These are phyloP conservation scores for Phrynosoma blainvillii DNA, from an alignment of 2,113 vertebrate genomes.

Conservation along the genomic window DNA sequence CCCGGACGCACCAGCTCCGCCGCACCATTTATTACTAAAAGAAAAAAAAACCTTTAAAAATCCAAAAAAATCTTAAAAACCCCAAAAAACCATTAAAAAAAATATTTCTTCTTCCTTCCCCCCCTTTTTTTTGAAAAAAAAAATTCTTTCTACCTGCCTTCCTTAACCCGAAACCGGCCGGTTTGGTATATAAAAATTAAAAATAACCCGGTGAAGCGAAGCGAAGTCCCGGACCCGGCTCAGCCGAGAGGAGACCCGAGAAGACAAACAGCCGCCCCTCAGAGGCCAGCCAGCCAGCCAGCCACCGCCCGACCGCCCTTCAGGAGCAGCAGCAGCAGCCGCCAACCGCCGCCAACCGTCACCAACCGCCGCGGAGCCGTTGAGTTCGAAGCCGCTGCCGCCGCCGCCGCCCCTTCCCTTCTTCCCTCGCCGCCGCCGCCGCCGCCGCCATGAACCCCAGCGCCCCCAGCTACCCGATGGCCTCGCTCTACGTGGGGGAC, in stretches of 20 bases:
- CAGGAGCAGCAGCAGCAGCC: background rate
- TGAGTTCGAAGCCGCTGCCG: constrained; percentile 50
- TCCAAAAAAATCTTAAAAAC: constrained; percentile 61
- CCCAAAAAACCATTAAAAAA: constrained; percentile 53
- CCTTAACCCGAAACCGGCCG: constrained; percentile 60
- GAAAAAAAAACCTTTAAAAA: constrained; percentile 60
- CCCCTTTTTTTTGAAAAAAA: background rate
- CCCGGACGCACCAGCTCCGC: constrained; percentile 63
- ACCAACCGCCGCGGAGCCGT: constrained; percentile 48
- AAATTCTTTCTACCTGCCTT: too few species aligned
- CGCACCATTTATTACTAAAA: constrained; percentile 68
- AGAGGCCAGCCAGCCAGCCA: too few species aligned
- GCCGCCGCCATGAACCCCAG: constrained; percentile 66
- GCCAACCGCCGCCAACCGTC: constrained; percentile 54
- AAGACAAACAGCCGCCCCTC: background rate
- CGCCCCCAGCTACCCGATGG: constrained; percentile 54
- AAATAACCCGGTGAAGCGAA: constrained; percentile 71
- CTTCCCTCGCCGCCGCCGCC: constrained; percentile 44
- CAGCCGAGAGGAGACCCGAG: constrained; percentile 62
- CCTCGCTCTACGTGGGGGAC: constrained; percentile 91
- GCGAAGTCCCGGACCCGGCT: constrained; percentile 66
- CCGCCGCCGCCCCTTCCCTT: constrained; percentile 30
- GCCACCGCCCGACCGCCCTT: too few species aligned
- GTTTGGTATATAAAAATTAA: constrained; percentile 47
- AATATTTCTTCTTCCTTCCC: background rate